Evolutionary conservation across 2,113 vertebrate species (phyloP).

Genomic region (Paracyprichromis sp.): DNA sequence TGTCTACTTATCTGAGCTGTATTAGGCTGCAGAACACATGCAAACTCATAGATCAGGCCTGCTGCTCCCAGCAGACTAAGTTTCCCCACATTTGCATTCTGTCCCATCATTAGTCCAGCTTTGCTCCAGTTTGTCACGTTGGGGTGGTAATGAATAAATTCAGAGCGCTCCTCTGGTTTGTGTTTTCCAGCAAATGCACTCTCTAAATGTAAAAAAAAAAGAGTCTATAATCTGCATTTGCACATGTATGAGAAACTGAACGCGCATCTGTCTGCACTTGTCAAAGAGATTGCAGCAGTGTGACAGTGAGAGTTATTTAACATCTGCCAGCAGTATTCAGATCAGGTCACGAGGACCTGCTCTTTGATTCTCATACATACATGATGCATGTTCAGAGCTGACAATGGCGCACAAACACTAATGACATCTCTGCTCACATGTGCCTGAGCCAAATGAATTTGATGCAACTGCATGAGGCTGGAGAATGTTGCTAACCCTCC

Average conservation of each 20-base stretch:
- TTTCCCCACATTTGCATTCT: conserved; percentile 25
- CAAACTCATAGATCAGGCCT: conserved; percentile 18
- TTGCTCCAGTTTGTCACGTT: conserved; percentile 40
- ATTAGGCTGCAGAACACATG: conserved; percentile 34
- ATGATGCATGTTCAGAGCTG: background rate
- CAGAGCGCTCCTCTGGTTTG: background rate
- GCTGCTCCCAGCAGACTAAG: conserved; percentile 17
- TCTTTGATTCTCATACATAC: background rate
- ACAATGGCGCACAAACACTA: background rate
- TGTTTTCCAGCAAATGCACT: background rate
- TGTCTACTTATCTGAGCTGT: conserved; percentile 23
- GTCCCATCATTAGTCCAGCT: conserved; percentile 51
- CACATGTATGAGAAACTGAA: conserved; percentile 19
- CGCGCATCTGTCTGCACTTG: background rate
- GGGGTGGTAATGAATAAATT: conserved; percentile 43
- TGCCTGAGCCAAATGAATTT: background rate
- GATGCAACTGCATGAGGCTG: background rate
- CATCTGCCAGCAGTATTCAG: background rate
- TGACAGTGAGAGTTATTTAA: background rate
- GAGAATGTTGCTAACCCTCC: background rate
- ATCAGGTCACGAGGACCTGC: background rate
- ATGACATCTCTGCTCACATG: background rate
- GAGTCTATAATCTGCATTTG: conserved; percentile 20
- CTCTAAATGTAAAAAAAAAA: background rate
- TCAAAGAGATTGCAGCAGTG: background rate